Evolutionary conservation across 2,888 invertebrate species (phyloP).

Genomic region (Globia sparganii): DNA sequence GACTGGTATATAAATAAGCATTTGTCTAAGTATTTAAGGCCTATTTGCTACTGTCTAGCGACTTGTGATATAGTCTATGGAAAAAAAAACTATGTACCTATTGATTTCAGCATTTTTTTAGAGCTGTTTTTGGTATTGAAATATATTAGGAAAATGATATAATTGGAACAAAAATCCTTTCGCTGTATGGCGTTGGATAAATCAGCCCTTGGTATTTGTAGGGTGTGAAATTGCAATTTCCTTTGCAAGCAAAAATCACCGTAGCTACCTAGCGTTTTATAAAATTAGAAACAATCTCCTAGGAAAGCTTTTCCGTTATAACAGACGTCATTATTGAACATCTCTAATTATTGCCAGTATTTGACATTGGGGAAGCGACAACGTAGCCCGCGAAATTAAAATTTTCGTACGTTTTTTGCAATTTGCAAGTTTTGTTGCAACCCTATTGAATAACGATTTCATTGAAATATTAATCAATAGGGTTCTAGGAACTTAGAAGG

Average conservation of each 20-base stretch:
- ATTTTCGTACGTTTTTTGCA: too few relatives aligned
- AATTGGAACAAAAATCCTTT: neutral
- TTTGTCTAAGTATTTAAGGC: slow-evolving; percentile 45
- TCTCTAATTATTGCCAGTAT: neutral
- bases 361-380: neutral
- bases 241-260: neutral
- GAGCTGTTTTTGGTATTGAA: neutral
- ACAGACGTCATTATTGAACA: neutral
- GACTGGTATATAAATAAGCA: slow-evolving; percentile 46
- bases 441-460: too few relatives aligned
- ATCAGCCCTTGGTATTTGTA: too few relatives aligned
- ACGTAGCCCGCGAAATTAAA: too few relatives aligned
- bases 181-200: too few relatives aligned
- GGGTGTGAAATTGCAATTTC: neutral
- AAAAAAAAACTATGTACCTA: neutral
- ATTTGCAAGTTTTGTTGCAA: too few relatives aligned
- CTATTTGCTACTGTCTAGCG: slow-evolving; percentile 43
- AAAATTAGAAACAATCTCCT: neutral
- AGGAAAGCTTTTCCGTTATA: neutral
- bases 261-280: neutral
- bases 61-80: slow-evolving; percentile 44
- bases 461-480: too few relatives aligned
- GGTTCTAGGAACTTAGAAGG: too few relatives aligned
- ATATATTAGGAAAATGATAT: neutral
- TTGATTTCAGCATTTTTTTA: neutral